These are phyloP conservation scores for Garrulus glandarius DNA, from an alignment of 2,797 vertebrate genomes.

Conservation along the genomic window DNA sequence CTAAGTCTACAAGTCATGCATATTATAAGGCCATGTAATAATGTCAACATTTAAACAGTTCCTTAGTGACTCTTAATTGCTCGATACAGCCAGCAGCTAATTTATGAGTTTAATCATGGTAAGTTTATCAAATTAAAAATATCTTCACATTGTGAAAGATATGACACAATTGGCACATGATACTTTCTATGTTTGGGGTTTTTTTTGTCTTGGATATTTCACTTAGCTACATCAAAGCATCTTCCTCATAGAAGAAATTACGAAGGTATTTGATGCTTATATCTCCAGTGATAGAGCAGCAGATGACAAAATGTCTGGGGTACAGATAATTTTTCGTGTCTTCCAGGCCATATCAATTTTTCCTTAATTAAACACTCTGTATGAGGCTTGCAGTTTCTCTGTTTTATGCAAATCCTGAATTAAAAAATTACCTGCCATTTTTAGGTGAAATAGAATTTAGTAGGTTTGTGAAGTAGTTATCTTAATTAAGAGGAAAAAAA, in stretches of 20 bases:
- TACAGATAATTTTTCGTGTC: neutral
- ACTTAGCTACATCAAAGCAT: neutral
- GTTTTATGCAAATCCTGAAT: neutral
- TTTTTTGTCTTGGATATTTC: neutral
- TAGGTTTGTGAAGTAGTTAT: neutral
- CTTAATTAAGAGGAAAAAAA: neutral
- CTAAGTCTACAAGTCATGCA: neutral
- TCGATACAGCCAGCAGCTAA: fast-evolving
- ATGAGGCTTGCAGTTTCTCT: neutral
- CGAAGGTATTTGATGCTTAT: neutral
- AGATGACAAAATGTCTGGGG: neutral
- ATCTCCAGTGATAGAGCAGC: neutral
- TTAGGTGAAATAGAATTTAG: neutral
- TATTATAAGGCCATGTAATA: neutral
- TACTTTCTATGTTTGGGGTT: neutral
- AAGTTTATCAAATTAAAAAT: neutral
- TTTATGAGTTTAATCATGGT: neutral
- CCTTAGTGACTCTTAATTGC: neutral
- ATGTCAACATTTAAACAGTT: neutral
- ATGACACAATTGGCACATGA: fast-evolving
- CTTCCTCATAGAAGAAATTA: neutral
- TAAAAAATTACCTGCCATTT: neutral
- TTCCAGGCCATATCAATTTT: neutral
- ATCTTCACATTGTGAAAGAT: neutral
- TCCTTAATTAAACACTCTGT: neutral